Percentiles rank a stretch among this genome's conserved stretches.
These are phyloP conservation scores for Hypothenemus hampei DNA, from an alignment of 1,140 invertebrate species.

Conservation along the genomic window DNA sequence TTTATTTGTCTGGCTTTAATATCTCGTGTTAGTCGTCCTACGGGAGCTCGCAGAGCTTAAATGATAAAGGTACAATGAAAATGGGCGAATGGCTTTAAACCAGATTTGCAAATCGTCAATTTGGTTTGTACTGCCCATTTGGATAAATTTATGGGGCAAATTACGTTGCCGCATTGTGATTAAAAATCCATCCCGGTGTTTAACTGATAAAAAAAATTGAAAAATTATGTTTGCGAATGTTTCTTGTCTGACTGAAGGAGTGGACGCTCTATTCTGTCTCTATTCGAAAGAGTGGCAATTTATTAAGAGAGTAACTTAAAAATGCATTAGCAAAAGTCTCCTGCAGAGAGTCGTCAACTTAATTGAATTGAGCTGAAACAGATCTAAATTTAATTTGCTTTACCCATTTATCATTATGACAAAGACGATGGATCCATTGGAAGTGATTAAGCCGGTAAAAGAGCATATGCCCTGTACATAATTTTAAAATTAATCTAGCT, in stretches of 20 bases:
- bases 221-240: neutral
- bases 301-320: conserved; percentile 3
- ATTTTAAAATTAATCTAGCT: too few relatives aligned
- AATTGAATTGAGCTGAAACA: conserved; percentile 5
- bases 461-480: too few relatives aligned
- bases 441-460: too few relatives aligned
- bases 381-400: conserved; percentile 12
- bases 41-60: conserved; percentile 10
- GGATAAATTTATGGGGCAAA: conserved; percentile 4
- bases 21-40: conserved; percentile 1
- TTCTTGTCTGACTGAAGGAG: neutral
- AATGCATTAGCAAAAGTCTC: conserved; percentile 1
- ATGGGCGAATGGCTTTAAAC: conserved; percentile 8
- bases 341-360: neutral
- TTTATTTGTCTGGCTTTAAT: conserved; percentile 7
- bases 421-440: neutral
- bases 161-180: neutral
- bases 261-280: neutral
- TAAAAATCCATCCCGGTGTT: neutral
- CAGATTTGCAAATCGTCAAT: conserved; percentile 11
- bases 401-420: conserved; percentile 14
- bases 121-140: neutral
- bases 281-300: neutral
- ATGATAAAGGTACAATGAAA: conserved; percentile 10
- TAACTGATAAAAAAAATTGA: neutral